Conservation (phyloP, 2,888 invertebrate species). For the Trypoxylon attenuatum region DNA sequence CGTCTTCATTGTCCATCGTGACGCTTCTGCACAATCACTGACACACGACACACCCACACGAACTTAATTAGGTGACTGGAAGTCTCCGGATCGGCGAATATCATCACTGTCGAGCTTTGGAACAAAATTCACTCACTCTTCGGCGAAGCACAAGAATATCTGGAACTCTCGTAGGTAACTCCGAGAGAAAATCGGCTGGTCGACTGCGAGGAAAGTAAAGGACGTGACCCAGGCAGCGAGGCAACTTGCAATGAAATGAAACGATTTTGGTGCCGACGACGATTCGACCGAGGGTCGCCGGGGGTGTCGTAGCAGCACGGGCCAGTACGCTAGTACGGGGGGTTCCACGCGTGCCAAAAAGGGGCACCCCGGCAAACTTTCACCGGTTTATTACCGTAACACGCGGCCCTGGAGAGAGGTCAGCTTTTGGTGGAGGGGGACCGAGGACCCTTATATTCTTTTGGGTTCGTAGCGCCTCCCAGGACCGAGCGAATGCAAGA, state of each 20-base stretch:
- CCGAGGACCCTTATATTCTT: constrained; percentile 37
- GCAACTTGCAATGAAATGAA: constrained; percentile 61
- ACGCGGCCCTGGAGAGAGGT: constrained; percentile 22
- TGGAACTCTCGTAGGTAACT: too few relatives aligned
- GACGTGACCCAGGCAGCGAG: constrained; percentile 29
- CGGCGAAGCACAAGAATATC: not conserved
- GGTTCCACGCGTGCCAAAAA: constrained; percentile 68
- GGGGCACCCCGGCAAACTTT: constrained; percentile 69
- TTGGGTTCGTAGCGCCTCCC: constrained; percentile 34
- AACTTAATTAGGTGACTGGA: too few relatives aligned
- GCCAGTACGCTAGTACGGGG: constrained; percentile 21
- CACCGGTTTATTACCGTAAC: constrained; percentile 63
- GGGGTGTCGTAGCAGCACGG: not conserved
- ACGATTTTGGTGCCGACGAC: constrained; percentile 68
- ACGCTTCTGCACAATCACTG: too few relatives aligned
- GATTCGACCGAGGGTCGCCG: constrained; percentile 53
- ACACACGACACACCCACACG: not conserved
- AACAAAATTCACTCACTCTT: not conserved
- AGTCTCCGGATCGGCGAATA: too few relatives aligned
- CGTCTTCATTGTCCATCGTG: too few relatives aligned
- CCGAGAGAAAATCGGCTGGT: too few relatives aligned
- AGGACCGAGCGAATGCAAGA: too few relatives aligned
- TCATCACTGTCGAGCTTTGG: too few relatives aligned
- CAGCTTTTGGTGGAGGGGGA: constrained; percentile 33
- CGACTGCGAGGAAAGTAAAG: not conserved